Base-by-base conservation (phyloP, 1,140 invertebrate genomes). In the Papilio xuthus region DNA sequence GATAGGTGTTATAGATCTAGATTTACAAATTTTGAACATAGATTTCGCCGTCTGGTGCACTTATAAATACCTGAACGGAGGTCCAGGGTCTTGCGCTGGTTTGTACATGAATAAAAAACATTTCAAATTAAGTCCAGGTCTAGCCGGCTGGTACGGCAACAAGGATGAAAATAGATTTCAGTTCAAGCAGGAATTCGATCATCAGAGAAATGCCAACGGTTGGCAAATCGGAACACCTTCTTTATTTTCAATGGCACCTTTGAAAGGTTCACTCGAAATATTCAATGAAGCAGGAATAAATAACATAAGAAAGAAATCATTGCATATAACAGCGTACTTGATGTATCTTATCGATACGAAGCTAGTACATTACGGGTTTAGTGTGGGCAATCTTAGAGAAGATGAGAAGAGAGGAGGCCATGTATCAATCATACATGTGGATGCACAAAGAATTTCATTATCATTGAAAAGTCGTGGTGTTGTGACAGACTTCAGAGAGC, bases 1-100 rank as follows among this genome's bases (percentile, higher is more conserved):
- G 1, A 79, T 89, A 18, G 90, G 91, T 1, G 81, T 81, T 13
- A 63, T 92, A 32, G 88, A 90, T 73, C 77, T 92, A 4, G 79
- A 93, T 85, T 80, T 93, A 0, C 89, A 87, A 8, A 74, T 77
- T 50, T 10, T 92, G 32, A 89, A 91, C 32, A 82, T 84, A 32
- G 92, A 93, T 82, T 93, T 93, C 69, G 92, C 89, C 8, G 83
- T 92, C 8, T 92, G 91, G 90, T 92, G 91, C 44, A 91, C 90
- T 15, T 93, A 93, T 76, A 92, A 93, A 81, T 92, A 93, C 53
- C 74, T 93, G 20, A 93, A 93, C 41, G 90, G 90, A 1, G 91
- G 91, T 0, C 90, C 91, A 0, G 92, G 92, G 0, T 83, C 90
- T 0, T 26, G 86, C 4, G 86, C 90, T 0, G 88, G 82, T 10